Evolutionary conservation across 2,113 vertebrate species (phyloP).

Genomic region (Podarcis muralis): DNA sequence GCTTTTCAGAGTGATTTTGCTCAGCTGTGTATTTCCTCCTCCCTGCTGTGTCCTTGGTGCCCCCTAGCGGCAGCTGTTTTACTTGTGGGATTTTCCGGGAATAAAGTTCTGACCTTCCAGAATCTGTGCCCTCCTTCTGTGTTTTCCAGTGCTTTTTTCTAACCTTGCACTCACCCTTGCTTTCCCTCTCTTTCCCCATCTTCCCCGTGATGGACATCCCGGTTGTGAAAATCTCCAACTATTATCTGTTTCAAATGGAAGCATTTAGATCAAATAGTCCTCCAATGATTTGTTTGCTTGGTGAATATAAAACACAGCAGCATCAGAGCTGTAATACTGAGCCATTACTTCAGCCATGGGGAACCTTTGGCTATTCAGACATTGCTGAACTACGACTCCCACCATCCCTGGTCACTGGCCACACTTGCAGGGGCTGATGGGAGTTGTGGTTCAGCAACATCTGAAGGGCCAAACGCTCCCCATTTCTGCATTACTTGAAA

Average conservation of each 20-base stretch:
- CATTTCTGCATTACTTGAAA: no score
- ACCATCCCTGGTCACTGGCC: no score
- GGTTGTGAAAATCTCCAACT: background rate
- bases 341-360: no score
- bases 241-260: background rate
- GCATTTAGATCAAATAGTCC: background rate
- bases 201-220: background rate
- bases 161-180: background rate
- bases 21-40: background rate
- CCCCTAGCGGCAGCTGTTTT: background rate
- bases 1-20: background rate
- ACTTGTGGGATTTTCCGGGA: background rate
- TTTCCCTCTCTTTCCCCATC: background rate
- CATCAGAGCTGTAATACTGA: accelerated
- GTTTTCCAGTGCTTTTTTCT: background rate
- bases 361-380: no score
- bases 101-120: background rate
- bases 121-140: background rate
- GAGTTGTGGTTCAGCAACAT: no score
- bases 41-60: background rate
- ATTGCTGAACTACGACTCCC: no score
- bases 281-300: background rate
- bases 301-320: background rate
- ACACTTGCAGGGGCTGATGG: no score
- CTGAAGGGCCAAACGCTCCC: no score